phyloP scores from a whole-genome alignment of 2,797 vertebrate species.

The Gymnoscopelus braueri region DNA sequence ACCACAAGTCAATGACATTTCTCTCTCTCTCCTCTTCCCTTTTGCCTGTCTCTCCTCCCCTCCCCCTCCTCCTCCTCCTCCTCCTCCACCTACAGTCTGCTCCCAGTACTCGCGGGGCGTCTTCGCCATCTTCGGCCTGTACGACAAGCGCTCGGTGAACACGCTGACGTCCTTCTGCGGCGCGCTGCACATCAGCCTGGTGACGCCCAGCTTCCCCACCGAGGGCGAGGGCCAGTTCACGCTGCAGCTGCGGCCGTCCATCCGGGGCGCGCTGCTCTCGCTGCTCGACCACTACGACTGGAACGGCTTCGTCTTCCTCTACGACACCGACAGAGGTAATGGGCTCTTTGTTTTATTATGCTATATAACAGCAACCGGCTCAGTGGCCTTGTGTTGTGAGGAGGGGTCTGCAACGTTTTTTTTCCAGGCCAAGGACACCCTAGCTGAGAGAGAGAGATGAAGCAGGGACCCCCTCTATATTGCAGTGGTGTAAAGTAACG shows the following conservation, averaged over 20 bases:
- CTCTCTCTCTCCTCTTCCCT: not conserved
- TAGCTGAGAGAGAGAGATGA: too few species aligned
- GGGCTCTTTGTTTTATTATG: too few species aligned
- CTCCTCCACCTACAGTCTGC: slow-evolving; percentile 74
- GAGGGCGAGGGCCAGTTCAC: slow-evolving; percentile 98
- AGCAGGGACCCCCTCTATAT: too few species aligned
- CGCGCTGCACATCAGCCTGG: slow-evolving; percentile 97
- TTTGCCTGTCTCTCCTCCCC: not conserved
- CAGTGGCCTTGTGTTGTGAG: too few species aligned
- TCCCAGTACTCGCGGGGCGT: slow-evolving; percentile 97
- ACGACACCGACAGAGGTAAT: slow-evolving; percentile 96
- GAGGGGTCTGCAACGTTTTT: too few species aligned
- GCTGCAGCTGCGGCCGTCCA: slow-evolving; percentile 94
- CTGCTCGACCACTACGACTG: slow-evolving; percentile 97
- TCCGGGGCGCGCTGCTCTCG: slow-evolving; percentile 93
- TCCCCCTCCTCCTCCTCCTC: not conserved
- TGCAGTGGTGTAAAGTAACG: too few species aligned
- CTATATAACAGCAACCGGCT: too few species aligned
- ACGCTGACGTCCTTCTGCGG: slow-evolving; percentile 99
- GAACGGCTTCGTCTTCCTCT: slow-evolving; percentile 98
- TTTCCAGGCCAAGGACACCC: too few species aligned
- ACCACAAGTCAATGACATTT: too few species aligned
- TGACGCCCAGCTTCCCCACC: slow-evolving; percentile 97
- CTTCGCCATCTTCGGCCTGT: slow-evolving; percentile 98
- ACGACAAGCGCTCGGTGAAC: slow-evolving; percentile 98